Conservation (phyloP, 2,113 vertebrate species). For the Dicentrarchus labrax region DNA sequence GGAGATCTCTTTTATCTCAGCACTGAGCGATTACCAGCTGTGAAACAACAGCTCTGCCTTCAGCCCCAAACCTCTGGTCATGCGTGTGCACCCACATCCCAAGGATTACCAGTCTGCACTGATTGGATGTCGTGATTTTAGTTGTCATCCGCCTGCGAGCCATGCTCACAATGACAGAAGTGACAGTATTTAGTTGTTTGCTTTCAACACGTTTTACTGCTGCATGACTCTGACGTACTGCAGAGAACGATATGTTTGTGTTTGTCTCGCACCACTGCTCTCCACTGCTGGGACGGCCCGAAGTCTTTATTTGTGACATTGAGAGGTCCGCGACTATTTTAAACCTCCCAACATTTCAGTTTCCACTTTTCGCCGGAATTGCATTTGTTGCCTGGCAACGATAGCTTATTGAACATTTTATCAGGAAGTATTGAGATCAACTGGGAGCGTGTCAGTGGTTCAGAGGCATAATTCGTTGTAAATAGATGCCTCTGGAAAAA, state of each 20-base stretch:
- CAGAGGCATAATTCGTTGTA: constrained; percentile 67
- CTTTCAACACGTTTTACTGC: constrained; percentile 34
- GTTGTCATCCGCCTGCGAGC: constrained; percentile 28
- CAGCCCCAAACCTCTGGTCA: constrained; percentile 56
- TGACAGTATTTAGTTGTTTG: constrained; percentile 46
- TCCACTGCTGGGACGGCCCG: constrained; percentile 23
- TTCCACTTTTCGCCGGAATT: constrained; percentile 41
- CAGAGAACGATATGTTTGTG: constrained; percentile 49
- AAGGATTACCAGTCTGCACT: constrained; percentile 48
- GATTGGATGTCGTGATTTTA: constrained; percentile 57
- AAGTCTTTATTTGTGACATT: constrained; percentile 52
- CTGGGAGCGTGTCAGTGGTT: constrained; percentile 56
- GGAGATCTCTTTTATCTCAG: constrained; percentile 59
- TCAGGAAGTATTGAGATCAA: constrained; percentile 66
- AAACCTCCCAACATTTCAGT: constrained; percentile 46
- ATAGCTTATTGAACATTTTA: constrained; percentile 71
- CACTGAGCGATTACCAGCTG: constrained; percentile 65
- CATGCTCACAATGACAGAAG: constrained; percentile 27
- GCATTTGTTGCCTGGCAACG: constrained; percentile 71
- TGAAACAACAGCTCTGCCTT: constrained; percentile 58
- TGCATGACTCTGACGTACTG: constrained; percentile 33
- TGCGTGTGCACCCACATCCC: constrained; percentile 25
- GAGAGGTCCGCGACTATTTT: constrained; percentile 29
- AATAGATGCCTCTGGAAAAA: constrained; percentile 67
- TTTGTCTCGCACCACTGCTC: constrained; percentile 44